Base-by-base conservation (phyloP, 2,888 invertebrate species). In the Chromoteleia sp. region DNA sequence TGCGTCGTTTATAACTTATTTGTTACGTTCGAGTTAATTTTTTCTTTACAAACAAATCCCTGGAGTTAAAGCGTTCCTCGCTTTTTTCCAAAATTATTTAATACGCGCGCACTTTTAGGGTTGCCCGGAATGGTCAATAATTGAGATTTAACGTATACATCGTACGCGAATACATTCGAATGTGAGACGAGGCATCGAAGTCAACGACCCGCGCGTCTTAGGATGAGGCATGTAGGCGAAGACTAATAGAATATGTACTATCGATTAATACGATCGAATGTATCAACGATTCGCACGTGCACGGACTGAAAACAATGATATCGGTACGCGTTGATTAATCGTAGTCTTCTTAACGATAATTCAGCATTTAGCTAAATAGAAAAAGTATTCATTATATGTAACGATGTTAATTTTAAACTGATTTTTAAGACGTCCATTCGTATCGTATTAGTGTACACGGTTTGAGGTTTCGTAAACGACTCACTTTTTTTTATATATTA, bases 251-350 rank as follows among this genome's bases (percentile, higher is more conserved):
- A 76, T 71, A 61, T 61, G 25, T 36, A 58, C 52, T 78, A 78
- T 78, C 78, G 73, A 78, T 71, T 58, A 79, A 59, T 67, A 67
- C 67, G 73, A 79, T 73, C 71, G 71, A 73, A 79, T 79, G 68
- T 76, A 77, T 70, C 61, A 61, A 39, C 76, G 30, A 61, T 77
- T 68, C 36, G 68, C 61, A 68, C 76, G 76, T 77, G 76, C 61
- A 45, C 30, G 10, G 76, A 54, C 25, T 39, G 5, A 15, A 30
- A 63, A 77, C 61, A 77, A 68, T 59, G 45, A 58, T 63, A 77
- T 43, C 54, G n/a, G 41, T 33, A 29, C 10, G 25, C 45, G 17
- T 59, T 45, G 17, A 45, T 36, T 52, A 54, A 50, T 61, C 68
- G 41, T 61, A 52, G 39, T 25, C 43, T 19, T 15, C n/a, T n/a